Evolutionary conservation across 2,113 vertebrate genomes (phyloP), one percentile per base, ranked within the genome.

Genomic region (Zapus hudsonius): DNA sequence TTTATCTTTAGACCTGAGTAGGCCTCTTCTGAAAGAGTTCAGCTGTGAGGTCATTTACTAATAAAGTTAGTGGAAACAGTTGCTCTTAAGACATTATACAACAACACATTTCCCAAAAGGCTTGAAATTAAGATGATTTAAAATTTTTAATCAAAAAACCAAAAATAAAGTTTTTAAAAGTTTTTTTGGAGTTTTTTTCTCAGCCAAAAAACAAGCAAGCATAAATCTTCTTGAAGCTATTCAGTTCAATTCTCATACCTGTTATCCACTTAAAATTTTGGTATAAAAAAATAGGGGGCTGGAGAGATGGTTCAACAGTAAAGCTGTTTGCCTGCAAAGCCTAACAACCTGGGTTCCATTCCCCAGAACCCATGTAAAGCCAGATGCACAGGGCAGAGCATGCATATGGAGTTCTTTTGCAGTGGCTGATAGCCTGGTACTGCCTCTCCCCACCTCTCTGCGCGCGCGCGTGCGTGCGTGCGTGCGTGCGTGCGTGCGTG

Each of bases 1-100:
- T 92, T 90, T 94, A 94, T 90, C 95, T 96, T 97, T 92, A 97
- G 90, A 89, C 40, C 69, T 31, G 63, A 52, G 59, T 57, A 72
- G 31, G 61, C 12, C 83, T 93, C 90, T 92, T 40, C 64, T 87
- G 72, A 76, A 95, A 92, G 76, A 92, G 1, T 36, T 95, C 87
- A 86, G 75, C 19, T 84, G 78, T 95, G 61, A 94, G 85, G 70
- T 90, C 55, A 90, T 59, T 8, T 31, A 64, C 33, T 74, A 13
- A 73, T 52, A 93, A n/a, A 87, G 40, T 31, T 4, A 40, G 55
- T 36, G 55, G 57, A 93, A 59, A 73, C 42, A 94, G 91, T 0
- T 87, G 16, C 36, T 94, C 11, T 76, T 57, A 94, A 76, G 42
- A 47, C 59, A 83, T 55, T 55, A 93, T 2, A 69, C 42, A 87